Evolutionary conservation across 2,113 vertebrate species (phyloP), one percentile per base, ranked within the genome.

Genomic region (Pelusios castaneus): DNA sequence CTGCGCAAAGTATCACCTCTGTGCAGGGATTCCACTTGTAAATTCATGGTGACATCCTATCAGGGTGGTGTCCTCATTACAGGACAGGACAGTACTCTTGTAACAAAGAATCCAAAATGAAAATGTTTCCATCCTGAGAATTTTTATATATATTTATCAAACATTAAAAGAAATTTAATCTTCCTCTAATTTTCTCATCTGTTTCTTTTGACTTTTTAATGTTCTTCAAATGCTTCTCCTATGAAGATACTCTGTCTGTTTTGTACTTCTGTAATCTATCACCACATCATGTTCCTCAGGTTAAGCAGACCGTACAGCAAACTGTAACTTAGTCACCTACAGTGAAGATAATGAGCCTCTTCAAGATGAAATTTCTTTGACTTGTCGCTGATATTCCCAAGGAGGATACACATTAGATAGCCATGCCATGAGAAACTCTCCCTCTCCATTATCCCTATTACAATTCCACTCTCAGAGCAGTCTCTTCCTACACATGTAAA

Each of bases 71-170:
- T 25, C 56, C 56, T 58, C 56, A 58, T 27, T 58, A 58, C 27
- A 29, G 10, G n/a, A n/a, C n/a, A n/a, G n/a, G n/a, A n/a, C n/a
- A n/a, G n/a, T n/a, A n/a, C n/a, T n/a, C 54, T 19, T 12, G 11
- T 2, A 80, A 83, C 25, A 58, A 60, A 67, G 95, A 67, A 91
- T 31, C 7, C 87, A 76, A 60, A 78, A 54, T 10, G 80, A 91
- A 52, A 25, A 58, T 29, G 56, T 58, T 58, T 58, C 56, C 3
- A 6, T 5, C 1, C 22, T 34, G 63, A 8, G 3, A 5, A 12
- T 78, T 6, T 25, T 34, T 58, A 87, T 45, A 70, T 87, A 51
- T 3, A 67, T 56, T 1, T 6, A 38, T 89, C 58, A 54, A 67
- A 47, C 4, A 49, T 52, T 63, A 45, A 38, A 75, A 43, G 11